A percentile compares a stretch with the other conserved stretches of the same genome.
phyloP scores from a whole-genome alignment of 1,140 invertebrate species.

The Anastrepha obliqua region DNA sequence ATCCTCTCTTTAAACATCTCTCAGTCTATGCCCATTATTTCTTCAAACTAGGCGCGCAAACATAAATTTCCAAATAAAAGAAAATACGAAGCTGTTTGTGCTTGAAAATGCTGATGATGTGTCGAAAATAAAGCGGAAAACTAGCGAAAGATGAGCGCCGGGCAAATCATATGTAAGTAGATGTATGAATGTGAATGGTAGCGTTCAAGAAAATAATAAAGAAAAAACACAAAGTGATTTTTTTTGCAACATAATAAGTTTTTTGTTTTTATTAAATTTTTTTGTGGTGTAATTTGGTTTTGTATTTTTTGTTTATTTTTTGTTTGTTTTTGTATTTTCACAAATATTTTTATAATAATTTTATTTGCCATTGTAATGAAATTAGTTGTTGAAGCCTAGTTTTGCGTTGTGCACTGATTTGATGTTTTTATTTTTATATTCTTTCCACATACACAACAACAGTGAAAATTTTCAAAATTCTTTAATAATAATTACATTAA shows the following conservation, averaged over 20 bases:
- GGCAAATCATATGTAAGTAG: neutral
- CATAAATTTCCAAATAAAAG: too few species aligned
- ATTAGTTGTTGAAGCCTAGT: conserved; percentile 39
- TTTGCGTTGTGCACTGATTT: conserved; percentile 27
- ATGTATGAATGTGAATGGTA: too few species aligned
- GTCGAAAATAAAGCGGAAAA: neutral
- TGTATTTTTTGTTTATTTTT: neutral
- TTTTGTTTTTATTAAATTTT: conserved; percentile 49
- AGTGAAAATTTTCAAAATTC: conserved; percentile 32
- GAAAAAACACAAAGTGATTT: conserved; percentile 34
- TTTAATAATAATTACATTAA: conserved; percentile 43
- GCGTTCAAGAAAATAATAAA: conserved; percentile 4
- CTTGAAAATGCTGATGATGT: neutral
- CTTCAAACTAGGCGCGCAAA: too few species aligned
- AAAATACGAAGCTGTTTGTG: too few species aligned
- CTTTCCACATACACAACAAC: neutral
- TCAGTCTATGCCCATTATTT: too few species aligned
- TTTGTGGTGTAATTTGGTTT: conserved; percentile 36
- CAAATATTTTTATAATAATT: neutral
- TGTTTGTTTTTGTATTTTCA: conserved; percentile 23
- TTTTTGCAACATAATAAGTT: conserved; percentile 49
- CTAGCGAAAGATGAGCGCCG: neutral
- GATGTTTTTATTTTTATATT: neutral
- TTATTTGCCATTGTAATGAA: neutral
- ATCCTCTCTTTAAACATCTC: too few species aligned